Base-by-base conservation (phyloP, 1,140 invertebrate species). In the Trichogramma pretiosum region DNA sequence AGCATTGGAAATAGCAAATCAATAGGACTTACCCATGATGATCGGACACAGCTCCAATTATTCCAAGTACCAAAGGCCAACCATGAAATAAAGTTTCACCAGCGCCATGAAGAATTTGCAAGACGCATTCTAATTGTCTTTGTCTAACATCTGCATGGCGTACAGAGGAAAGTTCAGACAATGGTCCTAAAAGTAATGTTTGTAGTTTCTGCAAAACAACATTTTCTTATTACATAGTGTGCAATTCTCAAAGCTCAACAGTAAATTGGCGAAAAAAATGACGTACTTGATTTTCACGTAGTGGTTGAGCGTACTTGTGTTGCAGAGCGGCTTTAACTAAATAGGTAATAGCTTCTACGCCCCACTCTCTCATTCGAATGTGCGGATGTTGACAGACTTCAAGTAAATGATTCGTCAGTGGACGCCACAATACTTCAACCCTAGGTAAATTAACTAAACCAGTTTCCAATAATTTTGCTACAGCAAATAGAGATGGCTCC, bases 311-410 rank as follows among this genome's bases (percentile, higher is more conserved):
- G 66, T 91, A 88, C 71, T 91, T 89, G 56, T 86, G 83, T 52
- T 87, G 83, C 34, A 98, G 75, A n/a, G 92, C 92, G 0, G 88
- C 84, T 71, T 92, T 90, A 0, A 98, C 91, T 16, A 99, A 72
- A 61, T 90, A 92, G 0, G 94, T 98, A 14, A 98, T 83, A 2
- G 94, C 93, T 72, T 97, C 92, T 1, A 95, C 92, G 5, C 93
- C 94, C 93, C 94, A 98, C 70, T 94, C 92, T 24, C 95, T 75
- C 88, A 98, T 93, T 48, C 88, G 77, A 44, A 89, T 86, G 59
- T 97, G 91, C 0, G 93, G 89, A 75, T 98, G 94, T 61, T 91
- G 88, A 64, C 93, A 97, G 22, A 96, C 92, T 75, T 98, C 92
- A 14, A 98, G 63, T 17, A 98, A 73, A 75, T 98, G 94, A 67